Evolutionary conservation across 2,797 vertebrate genomes (phyloP).

Genomic region (Halcyon chelicuti): DNA sequence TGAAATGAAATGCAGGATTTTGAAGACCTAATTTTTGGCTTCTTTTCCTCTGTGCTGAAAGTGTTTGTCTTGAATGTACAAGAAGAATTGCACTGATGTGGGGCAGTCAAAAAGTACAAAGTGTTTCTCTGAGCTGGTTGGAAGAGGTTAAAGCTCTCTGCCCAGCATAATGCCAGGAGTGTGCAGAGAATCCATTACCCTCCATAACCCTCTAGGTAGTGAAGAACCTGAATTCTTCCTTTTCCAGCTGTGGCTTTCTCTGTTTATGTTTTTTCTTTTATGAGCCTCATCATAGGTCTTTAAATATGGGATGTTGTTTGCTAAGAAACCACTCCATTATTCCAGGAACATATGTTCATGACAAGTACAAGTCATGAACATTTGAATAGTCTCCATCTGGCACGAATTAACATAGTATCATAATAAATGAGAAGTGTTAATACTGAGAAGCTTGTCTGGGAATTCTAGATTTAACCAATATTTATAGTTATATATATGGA

Average conservation of each 20-base stretch:
- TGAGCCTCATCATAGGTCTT: constrained; percentile 49
- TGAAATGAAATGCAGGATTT: background rate
- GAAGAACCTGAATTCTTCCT: background rate
- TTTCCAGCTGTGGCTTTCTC: constrained; percentile 46
- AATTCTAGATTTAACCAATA: constrained; percentile 34
- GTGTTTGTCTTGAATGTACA: background rate
- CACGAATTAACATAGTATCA: constrained; percentile 61
- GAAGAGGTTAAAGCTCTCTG: background rate
- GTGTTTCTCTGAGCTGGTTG: background rate
- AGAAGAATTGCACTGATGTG: background rate
- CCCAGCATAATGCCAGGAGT: background rate
- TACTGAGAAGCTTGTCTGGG: background rate
- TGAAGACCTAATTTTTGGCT: background rate
- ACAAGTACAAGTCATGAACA: constrained; percentile 69
- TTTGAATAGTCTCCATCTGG: constrained; percentile 72
- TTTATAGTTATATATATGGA: background rate
- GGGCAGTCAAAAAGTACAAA: background rate
- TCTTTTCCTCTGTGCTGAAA: background rate
- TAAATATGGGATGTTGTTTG: constrained; percentile 62
- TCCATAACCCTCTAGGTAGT: background rate
- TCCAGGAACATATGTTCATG: constrained; percentile 52
- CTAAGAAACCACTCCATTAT: constrained; percentile 68
- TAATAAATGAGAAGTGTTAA: constrained; percentile 70
- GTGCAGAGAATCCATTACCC: background rate
- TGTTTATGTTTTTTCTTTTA: constrained; percentile 29